Base-by-base conservation (phyloP, 1,140 invertebrate species). In the Druon quercuslanigerum region DNA sequence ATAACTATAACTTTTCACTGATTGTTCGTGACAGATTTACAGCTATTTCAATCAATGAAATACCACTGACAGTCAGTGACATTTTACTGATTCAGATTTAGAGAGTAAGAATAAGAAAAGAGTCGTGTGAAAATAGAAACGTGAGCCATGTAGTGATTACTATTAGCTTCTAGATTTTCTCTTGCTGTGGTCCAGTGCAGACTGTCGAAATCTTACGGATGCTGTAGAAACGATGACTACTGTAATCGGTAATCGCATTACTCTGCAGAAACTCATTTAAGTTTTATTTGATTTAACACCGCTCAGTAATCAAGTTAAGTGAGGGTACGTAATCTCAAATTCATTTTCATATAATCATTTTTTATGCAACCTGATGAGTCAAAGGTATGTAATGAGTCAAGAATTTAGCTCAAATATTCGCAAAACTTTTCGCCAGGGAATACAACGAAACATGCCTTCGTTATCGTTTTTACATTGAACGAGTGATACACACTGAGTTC, bases 151-250 rank as follows among this genome's bases (percentile, higher is more conserved):
- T 40, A n/a, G 33, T 20, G 25, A 57, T 11, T 12, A 20, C 12
- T 19, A 20, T 25, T 25, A 57, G 56, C 19, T n/a, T 6, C 13
- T 16, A 16, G 40, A 66, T 33, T 66, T 66, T 66, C 60, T 66
- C 25, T 66, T 12, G 25, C 13, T 66, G 25, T 33, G 20, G 57
- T 40, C 3, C 25, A 66, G 14, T n/a, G 13, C 14, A 33, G 33
- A 66, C 60, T 66, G 14, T 40, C 14, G 60, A 66, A 33, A 66
- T 66, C 60, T 66, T 66, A 40, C 60, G 33, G 60, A 9, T 33
- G 16, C 5, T n/a, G 6, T 16, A 66, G 25, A 46, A 66, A 66
- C 60, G 33, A 66, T 40, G 25, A 40, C 25, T 66, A 57, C 40
- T 66, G 16, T 46, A 66, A 66, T 66, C 57, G 25, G 57, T 66